phyloP scores from a whole-genome alignment of 2,888 invertebrate species.

The Ormyrus rosae region DNA sequence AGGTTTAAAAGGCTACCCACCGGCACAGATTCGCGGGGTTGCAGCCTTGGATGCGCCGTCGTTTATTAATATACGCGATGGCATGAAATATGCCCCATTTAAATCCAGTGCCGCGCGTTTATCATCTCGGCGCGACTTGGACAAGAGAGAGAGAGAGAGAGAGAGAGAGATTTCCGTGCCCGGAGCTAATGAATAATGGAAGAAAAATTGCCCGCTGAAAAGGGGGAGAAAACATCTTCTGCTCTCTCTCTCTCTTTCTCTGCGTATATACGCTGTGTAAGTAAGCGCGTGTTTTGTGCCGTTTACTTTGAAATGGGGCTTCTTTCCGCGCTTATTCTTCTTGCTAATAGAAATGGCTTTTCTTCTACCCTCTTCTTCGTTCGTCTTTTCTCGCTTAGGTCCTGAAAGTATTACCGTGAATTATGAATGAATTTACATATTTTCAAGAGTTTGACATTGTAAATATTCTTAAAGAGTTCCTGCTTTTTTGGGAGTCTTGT shows the following conservation, averaged over 20 bases:
- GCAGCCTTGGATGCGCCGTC: slow-evolving; percentile 38
- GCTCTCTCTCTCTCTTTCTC: not conserved
- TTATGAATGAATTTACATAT: too few relatives aligned
- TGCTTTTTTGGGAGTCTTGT: too few relatives aligned
- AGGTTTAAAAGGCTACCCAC: not conserved
- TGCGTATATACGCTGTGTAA: not conserved
- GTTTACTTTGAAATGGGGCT: not conserved
- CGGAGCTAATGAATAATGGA: slow-evolving; percentile 50
- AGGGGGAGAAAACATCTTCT: not conserved
- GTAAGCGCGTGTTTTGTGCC: not conserved
- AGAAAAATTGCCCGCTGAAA: slow-evolving; percentile 23
- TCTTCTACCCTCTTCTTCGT: not conserved
- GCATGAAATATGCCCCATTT: slow-evolving; percentile 60
- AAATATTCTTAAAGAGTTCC: too few relatives aligned
- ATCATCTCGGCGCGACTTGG: slow-evolving; percentile 42
- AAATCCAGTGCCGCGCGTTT: slow-evolving; percentile 58
- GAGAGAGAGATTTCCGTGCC: slow-evolving; percentile 35
- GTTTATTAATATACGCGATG: slow-evolving; percentile 61
- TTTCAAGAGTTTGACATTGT: too few relatives aligned
- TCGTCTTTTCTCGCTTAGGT: not conserved
- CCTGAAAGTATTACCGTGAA: too few relatives aligned
- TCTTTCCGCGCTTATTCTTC: slow-evolving; percentile 19
- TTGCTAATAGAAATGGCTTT: slow-evolving; percentile 17
- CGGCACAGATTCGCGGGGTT: slow-evolving; percentile 17
- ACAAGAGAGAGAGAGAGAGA: not conserved